Evolutionary conservation across 2,888 invertebrate species (phyloP).

Genomic region (Griposia aprilina): DNA sequence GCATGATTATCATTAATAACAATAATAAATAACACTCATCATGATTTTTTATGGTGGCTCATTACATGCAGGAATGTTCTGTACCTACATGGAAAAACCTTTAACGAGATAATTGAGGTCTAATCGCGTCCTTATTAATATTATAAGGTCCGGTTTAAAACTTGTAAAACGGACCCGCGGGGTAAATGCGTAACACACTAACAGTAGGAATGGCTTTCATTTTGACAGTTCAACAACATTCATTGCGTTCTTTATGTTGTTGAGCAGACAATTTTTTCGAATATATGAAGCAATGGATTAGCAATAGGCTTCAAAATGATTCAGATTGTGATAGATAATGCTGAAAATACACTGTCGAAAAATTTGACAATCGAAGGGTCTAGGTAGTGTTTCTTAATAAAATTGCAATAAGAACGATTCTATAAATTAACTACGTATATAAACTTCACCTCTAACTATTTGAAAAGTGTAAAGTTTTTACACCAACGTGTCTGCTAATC

Average conservation of each 20-base stretch:
- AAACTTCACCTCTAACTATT: too few relatives aligned
- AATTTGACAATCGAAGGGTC: neutral
- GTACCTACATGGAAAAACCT: neutral
- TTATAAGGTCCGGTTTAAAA: neutral
- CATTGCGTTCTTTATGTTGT: too few relatives aligned
- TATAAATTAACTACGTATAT: too few relatives aligned
- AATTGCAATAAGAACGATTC: neutral
- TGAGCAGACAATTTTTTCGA: too few relatives aligned
- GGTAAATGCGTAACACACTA: too few relatives aligned
- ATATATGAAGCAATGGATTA: too few relatives aligned
- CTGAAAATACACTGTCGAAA: neutral
- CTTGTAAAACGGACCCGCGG: too few relatives aligned
- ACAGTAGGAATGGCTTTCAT: too few relatives aligned
- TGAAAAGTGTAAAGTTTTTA: neutral
- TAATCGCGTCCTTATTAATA: neutral
- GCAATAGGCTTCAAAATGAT: too few relatives aligned
- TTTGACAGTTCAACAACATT: too few relatives aligned
- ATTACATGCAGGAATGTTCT: constrained; percentile 32
- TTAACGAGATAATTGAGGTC: neutral
- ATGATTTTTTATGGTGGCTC: constrained; percentile 32
- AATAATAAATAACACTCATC: constrained; percentile 48
- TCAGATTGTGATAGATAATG: neutral
- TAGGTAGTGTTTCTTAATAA: neutral
- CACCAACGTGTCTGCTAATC: neutral
- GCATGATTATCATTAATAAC: constrained; percentile 38